Conservation (phyloP, 2,888 invertebrate genomes). For the Abrostola tripartita region DNA sequence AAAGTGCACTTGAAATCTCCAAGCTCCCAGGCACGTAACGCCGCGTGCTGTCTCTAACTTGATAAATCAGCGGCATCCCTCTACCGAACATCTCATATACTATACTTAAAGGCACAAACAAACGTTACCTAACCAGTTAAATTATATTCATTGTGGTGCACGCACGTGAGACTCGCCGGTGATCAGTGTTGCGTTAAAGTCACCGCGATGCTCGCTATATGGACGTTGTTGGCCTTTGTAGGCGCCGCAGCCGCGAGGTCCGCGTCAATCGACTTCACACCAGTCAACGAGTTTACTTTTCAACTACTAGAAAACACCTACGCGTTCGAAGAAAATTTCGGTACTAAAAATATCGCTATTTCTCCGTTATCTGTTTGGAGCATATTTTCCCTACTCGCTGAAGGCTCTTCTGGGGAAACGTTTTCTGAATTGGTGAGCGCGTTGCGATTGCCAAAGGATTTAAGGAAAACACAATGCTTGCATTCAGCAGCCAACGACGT, state of each 20-base stretch:
- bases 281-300: slow-evolving; percentile 77
- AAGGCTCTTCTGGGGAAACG: slow-evolving; percentile 80
- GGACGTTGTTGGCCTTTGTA: slow-evolving; percentile 67
- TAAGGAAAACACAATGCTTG: slow-evolving; percentile 73
- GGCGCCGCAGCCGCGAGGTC: slow-evolving; percentile 64
- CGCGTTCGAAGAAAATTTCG: slow-evolving; percentile 77
- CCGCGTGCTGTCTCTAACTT: slow-evolving; percentile 15
- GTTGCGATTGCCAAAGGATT: slow-evolving; percentile 73
- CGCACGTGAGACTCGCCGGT: slow-evolving; percentile 75
- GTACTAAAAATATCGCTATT: slow-evolving; percentile 74
- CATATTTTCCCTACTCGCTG: slow-evolving; percentile 78
- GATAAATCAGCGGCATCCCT: slow-evolving; percentile 29
- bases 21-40: slow-evolving; percentile 4
- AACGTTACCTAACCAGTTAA: slow-evolving; percentile 75
- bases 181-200: slow-evolving; percentile 61
- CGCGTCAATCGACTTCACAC: slow-evolving; percentile 72
- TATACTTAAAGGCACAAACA: slow-evolving; percentile 54
- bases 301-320: slow-evolving; percentile 78
- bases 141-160: slow-evolving; percentile 70
- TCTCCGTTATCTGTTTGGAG: slow-evolving; percentile 84
- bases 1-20: slow-evolving; percentile 11
- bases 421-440: slow-evolving; percentile 76
- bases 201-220: slow-evolving; percentile 68
- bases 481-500: slow-evolving; percentile 71
- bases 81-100: slow-evolving; percentile 32